Percentiles rank a stretch among this genome's conserved stretches.
These are phyloP conservation scores for Leiothrix lutea DNA, from an alignment of 2,113 vertebrate genomes.

Conservation along the genomic window DNA sequence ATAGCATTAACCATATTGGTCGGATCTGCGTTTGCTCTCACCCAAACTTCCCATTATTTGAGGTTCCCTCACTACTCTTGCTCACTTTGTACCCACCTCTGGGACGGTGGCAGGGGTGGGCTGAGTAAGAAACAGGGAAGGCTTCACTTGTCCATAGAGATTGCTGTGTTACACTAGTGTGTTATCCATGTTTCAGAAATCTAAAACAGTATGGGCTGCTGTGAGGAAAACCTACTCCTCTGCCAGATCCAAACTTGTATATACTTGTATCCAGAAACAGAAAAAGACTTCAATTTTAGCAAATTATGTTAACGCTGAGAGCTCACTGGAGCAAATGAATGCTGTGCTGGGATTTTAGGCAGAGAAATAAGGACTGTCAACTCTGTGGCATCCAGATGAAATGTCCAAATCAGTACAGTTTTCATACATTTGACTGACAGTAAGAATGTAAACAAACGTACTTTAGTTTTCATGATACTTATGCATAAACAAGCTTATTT, in stretches of 20 bases:
- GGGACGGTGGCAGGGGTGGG: rapidly evolving
- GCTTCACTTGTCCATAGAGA: rapidly evolving
- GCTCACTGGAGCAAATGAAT: not conserved
- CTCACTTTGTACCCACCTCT: no score
- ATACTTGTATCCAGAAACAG: not conserved
- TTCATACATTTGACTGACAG: not conserved
- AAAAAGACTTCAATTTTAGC: not conserved
- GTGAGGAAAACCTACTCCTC: not conserved
- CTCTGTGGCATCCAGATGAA: not conserved
- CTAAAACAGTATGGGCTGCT: not conserved
- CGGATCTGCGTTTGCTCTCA: no score
- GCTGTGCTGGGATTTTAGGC: not conserved
- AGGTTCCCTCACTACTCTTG: no score
- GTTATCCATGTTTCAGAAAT: not conserved
- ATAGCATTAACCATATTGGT: no score
- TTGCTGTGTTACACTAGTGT: not conserved
- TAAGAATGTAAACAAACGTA: not conserved
- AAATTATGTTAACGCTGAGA: not conserved
- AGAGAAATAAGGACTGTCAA: not conserved
- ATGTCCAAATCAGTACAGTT: not conserved
- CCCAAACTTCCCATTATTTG: no score
- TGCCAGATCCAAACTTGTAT: not conserved
- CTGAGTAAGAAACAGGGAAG: not conserved
- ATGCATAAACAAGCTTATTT: not conserved
- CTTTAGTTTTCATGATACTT: not conserved